A percentile compares a stretch with the other conserved stretches of the same genome.
Evolutionary conservation across 64 coral and sea anemone species (phyloP).

Genomic region (Porites australiensis): DNA sequence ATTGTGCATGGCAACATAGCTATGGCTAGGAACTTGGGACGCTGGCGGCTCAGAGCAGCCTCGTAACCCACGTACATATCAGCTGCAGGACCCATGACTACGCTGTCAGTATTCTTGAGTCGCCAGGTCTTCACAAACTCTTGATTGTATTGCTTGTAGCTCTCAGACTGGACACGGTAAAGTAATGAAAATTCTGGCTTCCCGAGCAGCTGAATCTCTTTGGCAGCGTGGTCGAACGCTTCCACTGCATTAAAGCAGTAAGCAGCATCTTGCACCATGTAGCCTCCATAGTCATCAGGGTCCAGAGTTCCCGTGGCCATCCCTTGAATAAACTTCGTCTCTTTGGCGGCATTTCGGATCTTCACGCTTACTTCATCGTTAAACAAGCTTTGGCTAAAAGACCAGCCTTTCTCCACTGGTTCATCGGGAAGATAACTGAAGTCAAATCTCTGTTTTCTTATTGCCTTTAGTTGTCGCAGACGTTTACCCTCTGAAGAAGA

Average conservation of each 20-base stretch:
- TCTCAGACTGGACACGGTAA: constrained; percentile 57
- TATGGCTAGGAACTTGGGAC: constrained; percentile 44
- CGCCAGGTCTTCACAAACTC: constrained; percentile 58
- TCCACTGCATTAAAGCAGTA: constrained; percentile 68
- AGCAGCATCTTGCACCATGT: constrained; percentile 77
- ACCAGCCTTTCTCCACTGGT: not conserved
- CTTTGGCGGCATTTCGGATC: constrained; percentile 33
- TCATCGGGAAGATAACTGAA: not conserved
- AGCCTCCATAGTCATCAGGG: constrained; percentile 62
- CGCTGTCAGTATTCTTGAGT: constrained; percentile 49
- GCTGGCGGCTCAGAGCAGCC: not conserved
- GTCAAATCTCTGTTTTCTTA: not conserved
- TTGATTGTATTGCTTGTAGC: constrained; percentile 53
- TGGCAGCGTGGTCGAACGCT: constrained; percentile 40
- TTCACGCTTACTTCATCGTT: constrained; percentile 13
- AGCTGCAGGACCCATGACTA: constrained; percentile 54
- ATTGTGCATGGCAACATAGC: constrained; percentile 66
- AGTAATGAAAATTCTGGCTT: constrained; percentile 59
- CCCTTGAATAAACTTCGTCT: constrained; percentile 42
- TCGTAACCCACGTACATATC: constrained; percentile 59
- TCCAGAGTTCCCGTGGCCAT: constrained; percentile 50
- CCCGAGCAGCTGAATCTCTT: not conserved
- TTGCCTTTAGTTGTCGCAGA: too few species aligned
- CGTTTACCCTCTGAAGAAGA: too few species aligned
- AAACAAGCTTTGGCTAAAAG: constrained; percentile 45